phyloP scores from a whole-genome alignment of 2,113 vertebrate species.

The Cheirogaleus medius region DNA sequence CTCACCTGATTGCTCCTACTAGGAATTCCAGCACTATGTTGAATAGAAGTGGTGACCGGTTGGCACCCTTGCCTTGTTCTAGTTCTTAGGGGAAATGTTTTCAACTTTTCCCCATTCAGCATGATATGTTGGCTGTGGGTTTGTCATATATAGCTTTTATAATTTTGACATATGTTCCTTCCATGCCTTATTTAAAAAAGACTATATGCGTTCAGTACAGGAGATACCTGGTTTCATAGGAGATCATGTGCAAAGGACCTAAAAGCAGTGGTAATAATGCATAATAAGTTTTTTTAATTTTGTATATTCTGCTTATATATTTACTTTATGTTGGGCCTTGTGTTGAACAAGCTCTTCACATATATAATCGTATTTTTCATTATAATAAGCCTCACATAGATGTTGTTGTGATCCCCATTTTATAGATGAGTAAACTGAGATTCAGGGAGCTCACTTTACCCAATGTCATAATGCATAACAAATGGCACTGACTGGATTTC shows the following conservation, averaged over 20 bases:
- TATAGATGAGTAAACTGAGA: not conserved
- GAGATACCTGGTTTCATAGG: not conserved
- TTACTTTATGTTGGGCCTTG: not conserved
- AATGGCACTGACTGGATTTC: not conserved
- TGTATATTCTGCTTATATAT: not conserved
- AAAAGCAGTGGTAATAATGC: not conserved
- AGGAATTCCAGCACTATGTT: too few relatives aligned
- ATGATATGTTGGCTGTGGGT: too few relatives aligned
- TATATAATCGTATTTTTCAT: not conserved
- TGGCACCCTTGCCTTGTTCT: too few relatives aligned
- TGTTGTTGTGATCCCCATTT: not conserved
- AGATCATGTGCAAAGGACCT: not conserved
- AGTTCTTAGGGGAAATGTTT: too few relatives aligned
- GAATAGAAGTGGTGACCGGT: too few relatives aligned
- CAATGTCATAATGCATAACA: not conserved
- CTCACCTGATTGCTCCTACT: too few relatives aligned
- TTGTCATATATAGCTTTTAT: too few relatives aligned
- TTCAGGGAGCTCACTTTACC: not conserved
- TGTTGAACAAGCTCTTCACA: not conserved
- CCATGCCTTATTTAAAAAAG: not conserved
- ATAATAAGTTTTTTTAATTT: not conserved
- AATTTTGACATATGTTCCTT: too few relatives aligned
- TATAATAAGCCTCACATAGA: not conserved
- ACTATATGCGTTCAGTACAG: not conserved
- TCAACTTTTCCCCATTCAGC: too few relatives aligned